Evolutionary conservation across 2,888 invertebrate genomes (phyloP).

Genomic region (Pemphredon lugubris): DNA sequence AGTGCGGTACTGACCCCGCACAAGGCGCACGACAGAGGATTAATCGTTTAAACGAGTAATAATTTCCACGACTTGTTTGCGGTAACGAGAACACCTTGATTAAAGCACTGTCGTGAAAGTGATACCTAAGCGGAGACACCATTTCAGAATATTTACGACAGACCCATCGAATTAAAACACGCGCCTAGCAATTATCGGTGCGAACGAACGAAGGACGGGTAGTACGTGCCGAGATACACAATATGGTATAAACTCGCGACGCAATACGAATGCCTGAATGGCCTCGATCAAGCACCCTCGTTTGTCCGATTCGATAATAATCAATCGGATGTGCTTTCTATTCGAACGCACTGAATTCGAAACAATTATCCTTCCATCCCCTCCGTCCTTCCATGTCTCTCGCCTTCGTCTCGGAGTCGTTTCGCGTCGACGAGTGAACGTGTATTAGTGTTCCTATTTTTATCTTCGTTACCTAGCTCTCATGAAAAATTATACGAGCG

Average conservation of each 20-base stretch:
- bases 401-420: conserved; percentile 8
- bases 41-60: no score
- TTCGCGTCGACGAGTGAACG: neutral
- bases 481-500: no score
- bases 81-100: no score
- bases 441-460: neutral
- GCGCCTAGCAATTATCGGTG: conserved; percentile 4
- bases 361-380: conserved; percentile 71
- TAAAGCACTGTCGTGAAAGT: no score
- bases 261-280: conserved; percentile 62
- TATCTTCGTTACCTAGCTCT: no score
- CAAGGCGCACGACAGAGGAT: no score
- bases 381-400: conserved; percentile 24
- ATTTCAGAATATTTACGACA: neutral
- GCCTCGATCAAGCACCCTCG: conserved; percentile 73
- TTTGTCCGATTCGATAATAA: conserved; percentile 77
- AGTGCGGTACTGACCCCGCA: no score
- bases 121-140: no score
- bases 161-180: neutral
- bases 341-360: conserved; percentile 78
- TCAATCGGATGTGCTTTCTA: conserved; percentile 76
- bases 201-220: no score
- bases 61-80: no score
- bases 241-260: conserved; percentile 8
- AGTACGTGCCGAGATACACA: no score